Percentiles rank a stretch among this genome's conserved stretches.
These are phyloP conservation scores for Gymnoscopelus microlampas DNA, from an alignment of 2,797 vertebrate genomes.

Conservation along the genomic window DNA sequence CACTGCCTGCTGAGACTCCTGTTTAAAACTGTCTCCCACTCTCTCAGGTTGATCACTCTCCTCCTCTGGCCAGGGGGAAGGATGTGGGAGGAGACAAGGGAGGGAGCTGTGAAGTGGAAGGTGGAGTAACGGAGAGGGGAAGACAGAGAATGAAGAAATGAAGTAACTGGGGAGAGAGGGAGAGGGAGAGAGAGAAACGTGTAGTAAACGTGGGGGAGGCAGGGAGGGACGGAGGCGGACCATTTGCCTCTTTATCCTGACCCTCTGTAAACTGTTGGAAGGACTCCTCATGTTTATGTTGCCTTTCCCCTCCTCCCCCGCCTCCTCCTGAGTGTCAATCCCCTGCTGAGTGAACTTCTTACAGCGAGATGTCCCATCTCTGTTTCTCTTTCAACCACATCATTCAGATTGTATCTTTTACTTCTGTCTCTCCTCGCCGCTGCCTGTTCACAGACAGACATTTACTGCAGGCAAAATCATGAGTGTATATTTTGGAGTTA, in stretches of 20 bases:
- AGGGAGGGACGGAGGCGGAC: constrained; percentile 31
- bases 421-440: neutral
- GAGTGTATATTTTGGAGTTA: too few relatives aligned
- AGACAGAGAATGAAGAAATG: constrained; percentile 42
- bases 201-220: constrained; percentile 19
- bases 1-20: constrained; percentile 45
- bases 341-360: neutral
- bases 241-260: constrained; percentile 40
- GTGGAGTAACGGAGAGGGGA: constrained; percentile 30
- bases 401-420: neutral
- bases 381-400: constrained; percentile 1
- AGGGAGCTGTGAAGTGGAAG: constrained; percentile 54
- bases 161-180: constrained; percentile 35
- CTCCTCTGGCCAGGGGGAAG: constrained; percentile 64
- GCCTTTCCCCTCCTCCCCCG: neutral
- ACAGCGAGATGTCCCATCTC: neutral
- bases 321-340: constrained; percentile 32
- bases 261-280: constrained; percentile 56
- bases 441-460: neutral
- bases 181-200: constrained; percentile 59
- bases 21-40: constrained; percentile 70
- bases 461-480: too few relatives aligned
- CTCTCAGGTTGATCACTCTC: constrained; percentile 77
- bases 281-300: constrained; percentile 40
- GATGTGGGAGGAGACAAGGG: constrained; percentile 41